Evolutionary conservation across 2,113 vertebrate genomes (phyloP).

Genomic region (Ageneiosus marmoratus): DNA sequence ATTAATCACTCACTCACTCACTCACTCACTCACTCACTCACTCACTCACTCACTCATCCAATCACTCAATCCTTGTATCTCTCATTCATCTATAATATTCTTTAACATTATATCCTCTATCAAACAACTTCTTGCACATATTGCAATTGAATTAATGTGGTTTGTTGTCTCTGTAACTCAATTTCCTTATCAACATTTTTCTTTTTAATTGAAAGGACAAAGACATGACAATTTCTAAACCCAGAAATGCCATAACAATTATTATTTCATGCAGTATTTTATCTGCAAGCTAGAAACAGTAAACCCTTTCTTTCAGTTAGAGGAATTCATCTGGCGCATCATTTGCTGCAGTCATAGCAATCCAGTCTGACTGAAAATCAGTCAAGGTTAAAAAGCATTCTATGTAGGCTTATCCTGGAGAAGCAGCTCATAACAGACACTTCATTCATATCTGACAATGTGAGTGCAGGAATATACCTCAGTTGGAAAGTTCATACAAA

Average conservation of each 20-base stretch:
- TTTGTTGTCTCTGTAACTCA: background rate
- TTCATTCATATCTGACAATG: background rate
- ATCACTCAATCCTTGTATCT: background rate
- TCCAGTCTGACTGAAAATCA: constrained; percentile 26
- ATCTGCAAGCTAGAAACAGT: constrained; percentile 12
- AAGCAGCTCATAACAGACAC: background rate
- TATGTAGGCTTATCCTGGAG: background rate
- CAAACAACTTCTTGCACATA: background rate
- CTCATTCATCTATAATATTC: background rate
- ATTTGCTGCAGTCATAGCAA: background rate
- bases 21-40: background rate
- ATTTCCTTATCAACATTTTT: background rate
- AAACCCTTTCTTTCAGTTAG: background rate
- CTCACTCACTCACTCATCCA: background rate
- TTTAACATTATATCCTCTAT: background rate
- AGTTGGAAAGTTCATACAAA: background rate
- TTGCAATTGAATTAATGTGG: background rate
- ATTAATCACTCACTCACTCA: background rate
- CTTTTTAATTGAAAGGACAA: background rate
- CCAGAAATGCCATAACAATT: background rate
- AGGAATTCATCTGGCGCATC: constrained; percentile 10
- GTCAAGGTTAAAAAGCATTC: background rate
- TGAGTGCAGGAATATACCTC: background rate
- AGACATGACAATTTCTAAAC: background rate
- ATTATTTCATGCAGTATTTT: constrained; percentile 22